Evolutionary conservation across 2,797 vertebrate species (phyloP).

Genomic region (Syndactyla subalaris): DNA sequence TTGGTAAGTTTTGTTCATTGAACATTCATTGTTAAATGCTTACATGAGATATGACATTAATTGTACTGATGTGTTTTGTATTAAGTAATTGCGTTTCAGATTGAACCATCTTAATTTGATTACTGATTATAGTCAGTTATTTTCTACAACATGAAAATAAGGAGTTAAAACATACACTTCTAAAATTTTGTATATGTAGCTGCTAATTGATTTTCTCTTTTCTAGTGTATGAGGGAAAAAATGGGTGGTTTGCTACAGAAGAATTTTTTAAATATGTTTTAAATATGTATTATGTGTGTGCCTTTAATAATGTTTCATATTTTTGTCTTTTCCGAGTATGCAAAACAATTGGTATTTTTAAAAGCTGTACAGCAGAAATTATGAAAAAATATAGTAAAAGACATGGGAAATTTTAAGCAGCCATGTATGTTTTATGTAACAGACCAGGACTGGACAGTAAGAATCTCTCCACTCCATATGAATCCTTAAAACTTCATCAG

Average conservation of each 20-base stretch:
- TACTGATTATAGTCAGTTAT: not conserved
- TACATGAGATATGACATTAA: not conserved
- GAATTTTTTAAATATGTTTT: not conserved
- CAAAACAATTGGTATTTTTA: not conserved
- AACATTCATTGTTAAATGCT: not conserved
- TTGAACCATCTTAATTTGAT: not conserved
- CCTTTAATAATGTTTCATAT: not conserved
- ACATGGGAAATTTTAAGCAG: not conserved
- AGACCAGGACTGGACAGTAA: not conserved
- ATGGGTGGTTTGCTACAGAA: not conserved
- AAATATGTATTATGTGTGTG: not conserved
- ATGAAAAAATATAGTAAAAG: not conserved
- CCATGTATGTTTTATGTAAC: not conserved
- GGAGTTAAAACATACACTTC: not conserved
- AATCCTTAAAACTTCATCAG: not conserved
- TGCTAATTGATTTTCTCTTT: not conserved
- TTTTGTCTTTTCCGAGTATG: not conserved
- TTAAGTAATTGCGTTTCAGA: not conserved
- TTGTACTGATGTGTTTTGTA: not conserved
- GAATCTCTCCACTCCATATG: not conserved
- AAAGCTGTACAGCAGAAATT: not conserved
- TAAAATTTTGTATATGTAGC: not conserved
- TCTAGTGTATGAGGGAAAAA: not conserved
- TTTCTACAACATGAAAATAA: not conserved
- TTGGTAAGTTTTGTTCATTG: constrained; percentile 83